phyloP scores from a whole-genome alignment of 2,797 vertebrate genomes.

The Clarias laeviceps region DNA sequence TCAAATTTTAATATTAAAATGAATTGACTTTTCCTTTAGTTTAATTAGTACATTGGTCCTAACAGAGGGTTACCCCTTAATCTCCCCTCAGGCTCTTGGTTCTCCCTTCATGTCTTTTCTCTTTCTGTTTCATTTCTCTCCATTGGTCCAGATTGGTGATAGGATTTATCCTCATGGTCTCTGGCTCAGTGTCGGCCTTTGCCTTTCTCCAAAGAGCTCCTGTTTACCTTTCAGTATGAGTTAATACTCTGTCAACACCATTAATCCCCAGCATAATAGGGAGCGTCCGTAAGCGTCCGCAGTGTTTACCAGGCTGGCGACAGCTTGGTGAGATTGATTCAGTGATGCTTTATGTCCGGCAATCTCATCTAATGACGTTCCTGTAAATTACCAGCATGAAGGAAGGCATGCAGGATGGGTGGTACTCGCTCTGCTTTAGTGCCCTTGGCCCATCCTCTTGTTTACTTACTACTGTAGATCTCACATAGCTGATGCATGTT shows the following conservation, averaged over 20 bases:
- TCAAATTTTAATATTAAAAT: not conserved
- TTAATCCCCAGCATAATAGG: conserved; percentile 64
- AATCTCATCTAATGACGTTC: conserved; percentile 77
- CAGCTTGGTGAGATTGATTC: conserved; percentile 71
- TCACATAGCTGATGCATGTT: not conserved
- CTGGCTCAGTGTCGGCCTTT: conserved; percentile 53
- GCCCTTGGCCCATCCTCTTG: conserved; percentile 41
- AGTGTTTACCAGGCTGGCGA: conserved; percentile 64
- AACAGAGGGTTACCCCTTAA: not conserved
- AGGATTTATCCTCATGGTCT: conserved; percentile 59
- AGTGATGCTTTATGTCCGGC: conserved; percentile 77
- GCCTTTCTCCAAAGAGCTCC: conserved; percentile 56
- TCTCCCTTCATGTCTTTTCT: not conserved
- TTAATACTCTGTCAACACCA: conserved; percentile 63
- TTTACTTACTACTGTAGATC: conserved; percentile 6
- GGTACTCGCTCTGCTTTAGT: conserved; percentile 15
- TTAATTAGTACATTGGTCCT: not conserved
- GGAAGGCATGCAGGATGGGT: conserved; percentile 52
- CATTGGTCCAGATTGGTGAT: conserved; percentile 43
- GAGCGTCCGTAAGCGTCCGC: conserved; percentile 52
- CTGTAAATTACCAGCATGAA: conserved; percentile 77
- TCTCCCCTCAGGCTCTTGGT: not conserved
- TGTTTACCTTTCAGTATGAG: conserved; percentile 64
- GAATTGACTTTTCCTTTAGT: not conserved
- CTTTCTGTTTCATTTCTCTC: conserved; percentile 36